These are phyloP conservation scores for Zoanthus solanderi DNA, from an alignment of 92 coral and sea anemone species.

Conservation along the genomic window DNA sequence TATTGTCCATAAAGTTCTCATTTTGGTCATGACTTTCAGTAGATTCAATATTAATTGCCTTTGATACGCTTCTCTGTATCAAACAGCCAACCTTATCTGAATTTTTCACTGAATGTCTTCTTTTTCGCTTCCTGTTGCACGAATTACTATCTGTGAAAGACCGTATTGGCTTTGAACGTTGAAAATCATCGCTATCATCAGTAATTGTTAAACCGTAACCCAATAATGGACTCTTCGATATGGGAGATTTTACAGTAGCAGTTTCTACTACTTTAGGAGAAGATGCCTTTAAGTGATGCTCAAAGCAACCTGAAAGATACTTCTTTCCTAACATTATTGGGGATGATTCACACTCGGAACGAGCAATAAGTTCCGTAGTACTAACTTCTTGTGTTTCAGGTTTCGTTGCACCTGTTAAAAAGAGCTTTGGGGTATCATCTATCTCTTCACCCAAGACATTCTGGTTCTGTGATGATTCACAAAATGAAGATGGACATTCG, in stretches of 20 bases:
- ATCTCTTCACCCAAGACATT: not conserved
- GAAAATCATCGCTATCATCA: conserved; percentile 29
- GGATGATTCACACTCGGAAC: not conserved
- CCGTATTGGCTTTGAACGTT: not conserved
- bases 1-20: not conserved
- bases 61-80: not conserved
- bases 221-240: not conserved
- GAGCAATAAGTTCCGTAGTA: not conserved
- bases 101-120: conserved; percentile 1
- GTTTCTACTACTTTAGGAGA: not conserved
- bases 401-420: not conserved
- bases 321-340: not conserved
- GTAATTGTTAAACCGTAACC: not conserved
- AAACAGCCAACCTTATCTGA: not conserved
- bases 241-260: not conserved
- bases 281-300: not conserved
- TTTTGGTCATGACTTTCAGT: too few relatives aligned
- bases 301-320: not conserved
- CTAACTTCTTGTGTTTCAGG: not conserved
- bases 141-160: not conserved
- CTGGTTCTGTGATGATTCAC: not conserved
- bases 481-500: not conserved
- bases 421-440: not conserved
- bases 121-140: not conserved
- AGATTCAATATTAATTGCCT: not conserved